Percentiles rank a stretch among this genome's conserved stretches.
These are phyloP conservation scores for Tridacna crocea DNA, from an alignment of 2,888 invertebrate genomes.

Conservation along the genomic window DNA sequence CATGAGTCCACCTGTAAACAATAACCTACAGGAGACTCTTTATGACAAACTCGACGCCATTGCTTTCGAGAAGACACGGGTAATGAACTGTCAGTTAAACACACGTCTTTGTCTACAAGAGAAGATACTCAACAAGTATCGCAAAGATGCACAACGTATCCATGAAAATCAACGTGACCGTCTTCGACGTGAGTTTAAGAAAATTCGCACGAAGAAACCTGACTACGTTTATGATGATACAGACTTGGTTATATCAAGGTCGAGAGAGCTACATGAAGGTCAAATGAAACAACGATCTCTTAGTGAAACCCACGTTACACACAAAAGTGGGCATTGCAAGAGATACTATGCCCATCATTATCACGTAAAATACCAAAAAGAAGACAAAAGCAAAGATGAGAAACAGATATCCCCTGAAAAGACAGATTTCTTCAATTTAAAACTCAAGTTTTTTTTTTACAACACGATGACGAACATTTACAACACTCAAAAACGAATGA, in stretches of 20 bases:
- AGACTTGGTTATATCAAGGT: conserved; percentile 33
- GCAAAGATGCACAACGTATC: conserved; percentile 43
- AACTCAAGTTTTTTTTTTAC: conserved; percentile 45
- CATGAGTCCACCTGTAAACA: conserved; percentile 57
- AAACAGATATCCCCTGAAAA: conserved; percentile 20
- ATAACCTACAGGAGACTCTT: conserved; percentile 47
- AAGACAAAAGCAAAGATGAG: conserved; percentile 27
- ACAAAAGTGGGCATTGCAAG: conserved; percentile 47
- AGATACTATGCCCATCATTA: conserved; percentile 60
- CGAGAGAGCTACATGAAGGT: conserved; percentile 17
- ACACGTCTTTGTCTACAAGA: conserved; percentile 49
- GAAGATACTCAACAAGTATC: conserved; percentile 52
- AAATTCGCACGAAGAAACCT: conserved; percentile 55
- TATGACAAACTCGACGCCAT: conserved; percentile 56
- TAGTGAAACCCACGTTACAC: conserved; percentile 37
- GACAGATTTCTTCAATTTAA: conserved; percentile 58
- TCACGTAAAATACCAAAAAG: conserved; percentile 36
- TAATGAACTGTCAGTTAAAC: conserved; percentile 51
- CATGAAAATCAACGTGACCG: conserved; percentile 45
- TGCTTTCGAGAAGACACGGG: conserved; percentile 49
- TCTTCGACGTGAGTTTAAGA: conserved; percentile 41
- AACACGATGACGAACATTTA: conserved; percentile 45
- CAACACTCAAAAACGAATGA: conserved; percentile 22
- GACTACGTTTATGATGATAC: conserved; percentile 58
- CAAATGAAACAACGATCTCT: conserved; percentile 43